Conservation (phyloP, 2,888 invertebrate genomes). For the Erpobdella octoculata region DNA sequence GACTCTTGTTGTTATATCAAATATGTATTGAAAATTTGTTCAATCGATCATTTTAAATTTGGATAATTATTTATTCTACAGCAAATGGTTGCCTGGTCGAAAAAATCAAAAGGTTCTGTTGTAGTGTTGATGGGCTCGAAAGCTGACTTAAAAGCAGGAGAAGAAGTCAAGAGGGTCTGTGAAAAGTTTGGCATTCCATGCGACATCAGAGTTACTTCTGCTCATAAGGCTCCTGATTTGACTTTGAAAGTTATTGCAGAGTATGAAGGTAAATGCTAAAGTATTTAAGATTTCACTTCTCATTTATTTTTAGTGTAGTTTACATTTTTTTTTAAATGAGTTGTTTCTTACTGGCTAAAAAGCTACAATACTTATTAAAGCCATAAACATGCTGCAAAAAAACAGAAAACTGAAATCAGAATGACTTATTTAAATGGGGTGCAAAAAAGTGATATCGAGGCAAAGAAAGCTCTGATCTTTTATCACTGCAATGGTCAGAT, state of each 20-base stretch:
- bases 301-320: too few relatives aligned
- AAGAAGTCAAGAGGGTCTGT: slow-evolving; percentile 70
- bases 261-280: slow-evolving; percentile 63
- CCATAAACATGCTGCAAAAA: too few relatives aligned
- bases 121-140: slow-evolving; percentile 90
- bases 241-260: slow-evolving; percentile 68
- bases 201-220: slow-evolving; percentile 73
- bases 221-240: slow-evolving; percentile 84
- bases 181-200: slow-evolving; percentile 68
- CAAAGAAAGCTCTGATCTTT: too few relatives aligned
- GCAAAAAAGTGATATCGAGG: too few relatives aligned
- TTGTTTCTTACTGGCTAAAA: too few relatives aligned
- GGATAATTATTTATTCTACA: slow-evolving; percentile 25
- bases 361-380: too few relatives aligned
- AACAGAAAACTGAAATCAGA: too few relatives aligned
- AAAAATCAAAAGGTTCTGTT: slow-evolving; percentile 56
- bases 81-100: slow-evolving; percentile 42
- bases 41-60: not conserved
- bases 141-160: slow-evolving; percentile 74
- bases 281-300: not conserved
- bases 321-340: too few relatives aligned
- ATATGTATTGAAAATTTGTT: not conserved
- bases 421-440: too few relatives aligned
- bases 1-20: not conserved
- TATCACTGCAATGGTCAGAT: too few relatives aligned